Percentiles rank a stretch among this genome's conserved stretches.
Conservation (phyloP, 2,888 invertebrate species). For the Anaspis maculata region DNA sequence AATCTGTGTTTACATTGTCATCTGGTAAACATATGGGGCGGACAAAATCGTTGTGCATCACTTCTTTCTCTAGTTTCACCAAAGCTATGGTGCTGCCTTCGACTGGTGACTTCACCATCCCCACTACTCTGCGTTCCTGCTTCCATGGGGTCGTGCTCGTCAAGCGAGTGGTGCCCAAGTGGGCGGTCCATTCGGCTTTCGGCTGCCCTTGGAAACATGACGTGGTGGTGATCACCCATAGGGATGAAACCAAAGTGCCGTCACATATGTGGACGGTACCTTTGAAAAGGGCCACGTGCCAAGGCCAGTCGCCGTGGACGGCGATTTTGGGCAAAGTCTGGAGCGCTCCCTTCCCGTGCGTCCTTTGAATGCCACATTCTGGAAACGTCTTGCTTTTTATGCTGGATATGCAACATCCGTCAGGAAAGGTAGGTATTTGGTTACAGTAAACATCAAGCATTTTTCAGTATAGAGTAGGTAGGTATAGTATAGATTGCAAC, state of each 20-base stretch:
- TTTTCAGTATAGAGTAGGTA: no score
- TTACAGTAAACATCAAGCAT: no score
- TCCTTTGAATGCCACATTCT: conserved; percentile 39
- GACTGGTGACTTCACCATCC: conserved; percentile 82
- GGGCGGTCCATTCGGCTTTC: conserved; percentile 78
- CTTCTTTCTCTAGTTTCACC: conserved; percentile 68
- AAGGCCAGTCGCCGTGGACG: conserved; percentile 84
- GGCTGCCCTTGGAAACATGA: conserved; percentile 82
- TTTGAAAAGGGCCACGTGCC: conserved; percentile 77
- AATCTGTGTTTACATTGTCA: conserved; percentile 30
- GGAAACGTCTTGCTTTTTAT: no score
- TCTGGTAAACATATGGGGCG: conserved; percentile 71
- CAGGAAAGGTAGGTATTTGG: no score
- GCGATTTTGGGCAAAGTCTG: conserved; percentile 59
- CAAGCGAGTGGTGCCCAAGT: conserved; percentile 67
- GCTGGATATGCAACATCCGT: no score
- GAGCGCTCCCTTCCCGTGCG: conserved; percentile 25
- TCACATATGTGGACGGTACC: conserved; percentile 84
- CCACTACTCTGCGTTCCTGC: conserved; percentile 73
- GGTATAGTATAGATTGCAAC: no score
- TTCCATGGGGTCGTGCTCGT: conserved; percentile 81
- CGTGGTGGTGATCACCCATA: conserved; percentile 80
- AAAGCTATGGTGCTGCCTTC: conserved; percentile 81
- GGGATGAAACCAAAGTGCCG: conserved; percentile 70
- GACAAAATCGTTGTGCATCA: conserved; percentile 72